A percentile compares a stretch with the other conserved stretches of the same genome.
Evolutionary conservation across 2,797 vertebrate species (phyloP).

Genomic region (Esox masquinongy): DNA sequence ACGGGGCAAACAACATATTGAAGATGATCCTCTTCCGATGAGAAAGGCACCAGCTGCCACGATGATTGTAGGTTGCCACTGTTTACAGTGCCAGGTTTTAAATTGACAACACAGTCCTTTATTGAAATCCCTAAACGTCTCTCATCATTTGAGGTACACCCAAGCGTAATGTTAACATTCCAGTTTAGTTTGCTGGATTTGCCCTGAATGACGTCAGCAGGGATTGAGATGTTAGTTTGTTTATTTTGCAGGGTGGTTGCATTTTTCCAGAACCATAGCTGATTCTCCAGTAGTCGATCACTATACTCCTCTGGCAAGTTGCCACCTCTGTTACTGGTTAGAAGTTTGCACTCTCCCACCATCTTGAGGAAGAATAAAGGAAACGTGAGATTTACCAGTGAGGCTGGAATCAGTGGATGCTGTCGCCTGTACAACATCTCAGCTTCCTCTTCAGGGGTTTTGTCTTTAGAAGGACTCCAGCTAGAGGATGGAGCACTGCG

Average conservation of each 20-base stretch:
- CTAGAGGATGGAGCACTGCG: background rate
- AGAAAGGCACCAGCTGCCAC: constrained; percentile 5
- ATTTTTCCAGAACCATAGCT: constrained; percentile 18
- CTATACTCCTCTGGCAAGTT: constrained; percentile 8
- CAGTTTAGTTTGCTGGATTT: background rate
- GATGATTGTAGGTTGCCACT: background rate
- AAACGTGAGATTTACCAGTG: background rate
- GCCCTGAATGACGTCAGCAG: background rate
- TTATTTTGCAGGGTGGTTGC: constrained; percentile 2
- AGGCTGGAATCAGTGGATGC: background rate
- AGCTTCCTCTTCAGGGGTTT: background rate
- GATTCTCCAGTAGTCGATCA: constrained; percentile 1
- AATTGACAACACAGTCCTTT: constrained; percentile 7
- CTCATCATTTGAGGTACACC: background rate
- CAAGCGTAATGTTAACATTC: background rate
- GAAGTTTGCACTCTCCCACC: constrained; percentile 2
- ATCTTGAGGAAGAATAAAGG: constrained; percentile 18
- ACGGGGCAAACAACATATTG: constrained; percentile 13
- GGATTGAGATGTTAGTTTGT: background rate
- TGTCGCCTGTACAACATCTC: background rate
- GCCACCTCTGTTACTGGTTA: constrained; percentile 9
- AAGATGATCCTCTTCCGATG: constrained; percentile 1
- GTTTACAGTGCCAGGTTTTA: background rate
- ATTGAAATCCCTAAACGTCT: background rate
- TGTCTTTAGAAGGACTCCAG: background rate